Conservation (phyloP, 2,797 vertebrate species). For the Mormyrus proboscirostris region DNA sequence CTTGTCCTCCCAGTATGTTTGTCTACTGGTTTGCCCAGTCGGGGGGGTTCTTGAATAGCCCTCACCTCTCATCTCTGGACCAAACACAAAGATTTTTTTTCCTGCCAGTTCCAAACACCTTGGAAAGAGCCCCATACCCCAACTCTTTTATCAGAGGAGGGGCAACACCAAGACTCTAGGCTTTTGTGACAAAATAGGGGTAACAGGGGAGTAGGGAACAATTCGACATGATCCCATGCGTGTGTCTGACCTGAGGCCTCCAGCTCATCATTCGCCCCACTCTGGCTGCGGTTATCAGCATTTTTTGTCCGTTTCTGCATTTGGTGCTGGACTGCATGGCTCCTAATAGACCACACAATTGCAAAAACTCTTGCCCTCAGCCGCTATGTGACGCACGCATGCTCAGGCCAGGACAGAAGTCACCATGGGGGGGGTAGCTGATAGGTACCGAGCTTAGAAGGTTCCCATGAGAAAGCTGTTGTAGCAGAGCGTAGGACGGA, state of each 20-base stretch:
- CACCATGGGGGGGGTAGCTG: conserved; percentile 17
- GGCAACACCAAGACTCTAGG: background rate
- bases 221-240: background rate
- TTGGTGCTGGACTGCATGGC: background rate
- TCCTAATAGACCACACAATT: too few relatives aligned
- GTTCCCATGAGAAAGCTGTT: conserved; percentile 67
- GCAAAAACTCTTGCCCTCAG: background rate
- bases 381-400: background rate
- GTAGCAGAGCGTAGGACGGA: conserved; percentile 51
- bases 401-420: conserved; percentile 18
- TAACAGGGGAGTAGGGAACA: background rate
- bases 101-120: background rate
- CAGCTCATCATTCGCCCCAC: background rate
- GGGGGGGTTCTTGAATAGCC: background rate
- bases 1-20: background rate
- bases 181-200: background rate
- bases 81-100: background rate
- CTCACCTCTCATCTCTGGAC: background rate
- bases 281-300: background rate
- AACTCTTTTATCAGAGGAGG: background rate
- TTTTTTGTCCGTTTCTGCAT: background rate
- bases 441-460: conserved; percentile 59
- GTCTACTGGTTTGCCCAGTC: background rate
- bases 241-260: background rate
- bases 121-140: background rate